A percentile compares a stretch with the other conserved stretches of the same genome.
phyloP scores from a whole-genome alignment of 2,113 vertebrate species.

The Phrynocephalus versicolor region DNA sequence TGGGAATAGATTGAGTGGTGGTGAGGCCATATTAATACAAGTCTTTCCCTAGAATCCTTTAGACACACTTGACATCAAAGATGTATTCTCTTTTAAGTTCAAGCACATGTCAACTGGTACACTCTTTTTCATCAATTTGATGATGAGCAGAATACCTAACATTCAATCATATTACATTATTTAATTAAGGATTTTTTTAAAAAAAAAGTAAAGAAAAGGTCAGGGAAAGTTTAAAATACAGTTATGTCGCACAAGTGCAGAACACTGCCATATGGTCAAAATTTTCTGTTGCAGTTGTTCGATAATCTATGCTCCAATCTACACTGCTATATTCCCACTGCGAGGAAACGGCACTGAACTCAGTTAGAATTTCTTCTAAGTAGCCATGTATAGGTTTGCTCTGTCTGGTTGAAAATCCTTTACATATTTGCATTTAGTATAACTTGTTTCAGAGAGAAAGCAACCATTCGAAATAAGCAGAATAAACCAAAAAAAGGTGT shows the following conservation, averaged over 20 bases:
- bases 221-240: slow-evolving; percentile 20
- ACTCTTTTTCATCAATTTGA: slow-evolving; percentile 46
- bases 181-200: slow-evolving; percentile 45
- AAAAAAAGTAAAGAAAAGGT: not conserved
- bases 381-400: not conserved
- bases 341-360: not conserved
- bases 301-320: not conserved
- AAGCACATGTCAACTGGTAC: slow-evolving; percentile 26
- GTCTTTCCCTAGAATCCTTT: slow-evolving; percentile 63
- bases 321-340: not conserved
- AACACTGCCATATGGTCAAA: not conserved
- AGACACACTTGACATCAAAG: slow-evolving; percentile 63
- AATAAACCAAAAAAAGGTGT: too few relatives aligned
- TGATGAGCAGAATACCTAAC: slow-evolving; percentile 29
- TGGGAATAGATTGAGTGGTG: slow-evolving; percentile 71
- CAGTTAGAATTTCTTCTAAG: not conserved
- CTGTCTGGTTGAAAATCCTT: not conserved
- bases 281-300: slow-evolving; percentile 26
- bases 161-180: slow-evolving; percentile 24
- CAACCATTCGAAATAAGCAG: too few relatives aligned
- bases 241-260: slow-evolving; percentile 14
- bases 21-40: slow-evolving; percentile 64
- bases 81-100: slow-evolving; percentile 51
- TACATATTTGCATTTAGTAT: not conserved
- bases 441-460: not conserved